Evolutionary conservation across 2,797 vertebrate genomes (phyloP).

Genomic region (Brachyrhaphis roseni): DNA sequence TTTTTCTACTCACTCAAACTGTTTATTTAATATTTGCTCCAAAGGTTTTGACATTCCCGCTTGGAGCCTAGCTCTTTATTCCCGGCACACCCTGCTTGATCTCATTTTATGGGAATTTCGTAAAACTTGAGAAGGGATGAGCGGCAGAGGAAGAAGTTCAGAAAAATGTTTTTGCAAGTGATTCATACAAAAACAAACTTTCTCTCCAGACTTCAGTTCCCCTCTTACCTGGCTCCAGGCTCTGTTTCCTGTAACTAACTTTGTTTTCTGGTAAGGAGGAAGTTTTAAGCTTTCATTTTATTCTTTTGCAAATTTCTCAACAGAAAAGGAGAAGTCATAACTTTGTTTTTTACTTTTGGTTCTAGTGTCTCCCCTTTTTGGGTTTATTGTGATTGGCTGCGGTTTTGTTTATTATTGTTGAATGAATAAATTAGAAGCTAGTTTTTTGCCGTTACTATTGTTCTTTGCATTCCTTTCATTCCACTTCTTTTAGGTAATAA

Average conservation of each 20-base stretch:
- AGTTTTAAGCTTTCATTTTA: constrained; percentile 51
- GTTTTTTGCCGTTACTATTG: not conserved
- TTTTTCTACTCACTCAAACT: constrained; percentile 10
- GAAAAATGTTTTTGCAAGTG: constrained; percentile 57
- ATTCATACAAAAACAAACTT: constrained; percentile 43
- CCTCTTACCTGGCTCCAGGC: constrained; percentile 20
- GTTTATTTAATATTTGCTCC: constrained; percentile 35
- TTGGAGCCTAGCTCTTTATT: constrained; percentile 41
- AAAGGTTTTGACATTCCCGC: constrained; percentile 43
- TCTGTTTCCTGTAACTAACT: constrained; percentile 38
- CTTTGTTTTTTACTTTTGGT: constrained; percentile 10
- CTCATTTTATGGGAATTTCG: constrained; percentile 69
- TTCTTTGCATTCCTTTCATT: constrained; percentile 1
- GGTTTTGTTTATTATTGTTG: not conserved
- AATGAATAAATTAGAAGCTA: constrained; percentile 9
- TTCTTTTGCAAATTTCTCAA: constrained; percentile 34
- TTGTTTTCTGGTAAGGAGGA: constrained; percentile 64
- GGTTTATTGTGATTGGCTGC: not conserved
- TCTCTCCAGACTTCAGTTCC: constrained; percentile 18
- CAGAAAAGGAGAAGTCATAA: constrained; percentile 50
- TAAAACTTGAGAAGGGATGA: constrained; percentile 67
- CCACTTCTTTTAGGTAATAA: not conserved
- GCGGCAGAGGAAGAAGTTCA: constrained; percentile 50
- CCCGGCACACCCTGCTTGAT: constrained; percentile 62
- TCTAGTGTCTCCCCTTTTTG: not conserved